Base-by-base conservation (phyloP, 2,888 invertebrate genomes). In the Acrobasis repandana region DNA sequence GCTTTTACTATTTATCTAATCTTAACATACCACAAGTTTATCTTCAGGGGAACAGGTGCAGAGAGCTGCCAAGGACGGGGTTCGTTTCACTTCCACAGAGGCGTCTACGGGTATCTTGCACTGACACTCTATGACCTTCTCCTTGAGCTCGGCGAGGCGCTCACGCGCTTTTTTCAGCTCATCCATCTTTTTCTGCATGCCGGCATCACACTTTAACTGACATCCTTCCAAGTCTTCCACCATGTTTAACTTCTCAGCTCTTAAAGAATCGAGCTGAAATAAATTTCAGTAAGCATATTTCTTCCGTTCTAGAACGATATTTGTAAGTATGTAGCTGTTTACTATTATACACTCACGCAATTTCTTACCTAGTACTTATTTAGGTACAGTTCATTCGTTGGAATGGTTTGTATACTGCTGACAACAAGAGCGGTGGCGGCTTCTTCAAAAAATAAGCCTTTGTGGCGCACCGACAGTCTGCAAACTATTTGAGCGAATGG, bases 61-160 rank as follows among this genome's bases (percentile, higher is more conserved):
- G 47, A 88, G 60, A 0, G 85, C 90, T 2, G 84, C 91, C 0
- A 91, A 68, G 0, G 92, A 92, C 0, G 90, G 80, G 0, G 92
- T 90, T 0, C 92, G 80, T 67, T 84, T 88, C 14, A 74, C 90
- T 67, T 88, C 82, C 14, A 90, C 80, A 0, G 70, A 57, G 0
- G 47, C 77, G 36, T 90, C 85, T 0, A 80, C 71, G 0, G 92
- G 92, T 46, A 82, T 11, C 65, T 85, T 84, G 66, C 92, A 92
- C n/a, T 72, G 72, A 61, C 92, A 92, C 33, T 88, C 86, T 60
- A 85, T 63, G 0, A 79, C 81, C 65, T 73, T 71, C 0, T 82
- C 78, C 46, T 82, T 81, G 1, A 90, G 61, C 1, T 69, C 69
- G 0, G 64, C 61, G 2, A 90, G 67, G 34, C 74, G 62, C 0